Base-by-base conservation (phyloP, 2,797 vertebrate species). In the Hipposideros larvatus region DNA sequence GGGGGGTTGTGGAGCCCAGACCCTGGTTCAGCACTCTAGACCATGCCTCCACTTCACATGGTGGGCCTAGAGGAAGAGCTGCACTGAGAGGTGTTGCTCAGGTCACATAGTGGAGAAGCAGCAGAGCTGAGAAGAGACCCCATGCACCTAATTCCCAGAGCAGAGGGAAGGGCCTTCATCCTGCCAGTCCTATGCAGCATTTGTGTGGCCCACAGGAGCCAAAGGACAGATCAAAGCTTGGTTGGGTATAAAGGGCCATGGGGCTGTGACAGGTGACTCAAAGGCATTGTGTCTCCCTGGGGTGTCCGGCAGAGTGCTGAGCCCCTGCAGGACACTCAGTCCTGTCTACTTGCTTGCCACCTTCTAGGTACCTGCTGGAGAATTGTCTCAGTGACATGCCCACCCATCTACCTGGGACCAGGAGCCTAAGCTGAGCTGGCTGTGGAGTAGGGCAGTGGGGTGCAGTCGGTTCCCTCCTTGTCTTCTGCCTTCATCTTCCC, bases 361-460 rank as follows among this genome's bases (percentile, higher is more conserved):
- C 22, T 89, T 79, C 4, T 77, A 99, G 98, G 88, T 98, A 98
- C 90, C 46, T 98, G 93, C 94, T 98, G 70, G 14, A 98, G 89
- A 99, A 98, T 93, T 98, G 97, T 19, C 21, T 98, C 34, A 75
- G 85, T 9, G 95, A 90, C 19, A 82, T 98, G 46, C 97, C 98
- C n/a, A 96, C 70, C 28, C 90, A 3, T 98, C 98, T 1, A 92
- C 98, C 53, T 98, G 98, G 5, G 31, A 57, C 0, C 98, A 98
- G 92, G 98, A 96, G 96, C 98, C 97, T 0, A 97, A 93, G 74
- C 98, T 99, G 8, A 98, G 98, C 93, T 98, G 98, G 98, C 94
- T 98, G 98, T 26, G n/a, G 4, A 78, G 18, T n/a, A 57, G 19
- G 16, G 11, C 34, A 37, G 19, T 31, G 21, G 18, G 9, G 21